These are phyloP conservation scores for Halocaridina rubra DNA, from an alignment of 2,888 invertebrate species.

Conservation along the genomic window DNA sequence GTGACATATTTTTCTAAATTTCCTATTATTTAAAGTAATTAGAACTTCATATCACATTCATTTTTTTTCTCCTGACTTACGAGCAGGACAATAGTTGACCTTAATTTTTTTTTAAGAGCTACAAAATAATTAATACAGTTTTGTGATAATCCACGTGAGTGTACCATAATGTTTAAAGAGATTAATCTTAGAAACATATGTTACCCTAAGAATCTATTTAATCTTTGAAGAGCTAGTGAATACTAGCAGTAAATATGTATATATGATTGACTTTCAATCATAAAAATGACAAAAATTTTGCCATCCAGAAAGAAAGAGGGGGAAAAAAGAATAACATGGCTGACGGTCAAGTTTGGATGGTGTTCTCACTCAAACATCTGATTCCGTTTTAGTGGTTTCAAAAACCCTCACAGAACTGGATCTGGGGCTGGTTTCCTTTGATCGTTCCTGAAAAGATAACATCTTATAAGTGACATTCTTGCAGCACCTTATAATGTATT, in stretches of 20 bases:
- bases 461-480: no score
- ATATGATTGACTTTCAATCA: neutral
- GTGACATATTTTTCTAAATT: no score
- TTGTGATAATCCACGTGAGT: no score
- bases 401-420: constrained; percentile 28
- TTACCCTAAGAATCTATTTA: neutral
- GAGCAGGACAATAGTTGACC: no score
- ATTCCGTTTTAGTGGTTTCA: constrained; percentile 31
- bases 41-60: no score
- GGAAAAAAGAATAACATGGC: neutral
- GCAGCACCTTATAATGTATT: no score
- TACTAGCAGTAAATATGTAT: neutral
- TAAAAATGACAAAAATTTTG: neutral
- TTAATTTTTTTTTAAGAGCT: no score
- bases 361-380: constrained; percentile 34
- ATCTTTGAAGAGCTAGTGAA: neutral
- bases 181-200: no score
- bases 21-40: no score
- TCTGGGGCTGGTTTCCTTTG: constrained; percentile 42
- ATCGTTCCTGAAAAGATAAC: constrained; percentile 34
- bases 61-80: no score
- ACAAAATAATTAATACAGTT: no score
- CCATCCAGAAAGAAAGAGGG: neutral
- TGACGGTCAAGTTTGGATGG: neutral
- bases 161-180: no score